Base-by-base conservation (phyloP, 2,113 vertebrate genomes). In the Dicentrarchus labrax region DNA sequence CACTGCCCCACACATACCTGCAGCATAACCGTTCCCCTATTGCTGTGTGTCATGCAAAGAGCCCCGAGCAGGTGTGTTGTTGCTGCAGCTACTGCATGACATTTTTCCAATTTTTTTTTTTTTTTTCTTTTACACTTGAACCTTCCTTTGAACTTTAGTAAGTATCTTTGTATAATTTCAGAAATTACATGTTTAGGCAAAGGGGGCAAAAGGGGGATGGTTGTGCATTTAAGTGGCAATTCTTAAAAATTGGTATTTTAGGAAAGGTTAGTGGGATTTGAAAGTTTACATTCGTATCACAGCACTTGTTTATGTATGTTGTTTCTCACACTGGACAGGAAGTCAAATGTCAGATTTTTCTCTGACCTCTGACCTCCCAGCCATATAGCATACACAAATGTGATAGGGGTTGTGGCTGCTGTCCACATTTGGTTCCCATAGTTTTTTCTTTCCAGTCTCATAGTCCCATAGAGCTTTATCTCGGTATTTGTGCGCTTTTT, bases 361-460 rank as follows among this genome's bases (percentile, higher is more conserved):
- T 45, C 13, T 76, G 56, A 67, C 17, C 62, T 56, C 36, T 72
- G 51, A 60, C 67, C 45, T 66, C 6, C 2, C 15, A 4, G 72
- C 6, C 38, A 7, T 38, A 11, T 56, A 61, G 24, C 78, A 12
- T 7, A n/a, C 39, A 78, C 48, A 36, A 11, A 47, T 51, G 30
- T 53, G 60, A 80, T 83, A 24, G 39, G 48, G 72, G 72, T 24
- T 51, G 50, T 39, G 76, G 47, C 64, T 68, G 66, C 72, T 54
- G 80, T 72, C 47, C 41, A 48, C 85, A 47, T 51, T 8, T 0
- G 3, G 15, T 80, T 76, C 68, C 60, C 54, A 62, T 39, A 22
- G 1, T 22, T 24, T 22, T 72, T 11, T 60, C 8, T 68, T 79
- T 22, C 47, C 57, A 30, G 30, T 30, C 30, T 30, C 30, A 39